Evolutionary conservation across 2,113 vertebrate species (phyloP).

Genomic region (Sus scrofa): DNA sequence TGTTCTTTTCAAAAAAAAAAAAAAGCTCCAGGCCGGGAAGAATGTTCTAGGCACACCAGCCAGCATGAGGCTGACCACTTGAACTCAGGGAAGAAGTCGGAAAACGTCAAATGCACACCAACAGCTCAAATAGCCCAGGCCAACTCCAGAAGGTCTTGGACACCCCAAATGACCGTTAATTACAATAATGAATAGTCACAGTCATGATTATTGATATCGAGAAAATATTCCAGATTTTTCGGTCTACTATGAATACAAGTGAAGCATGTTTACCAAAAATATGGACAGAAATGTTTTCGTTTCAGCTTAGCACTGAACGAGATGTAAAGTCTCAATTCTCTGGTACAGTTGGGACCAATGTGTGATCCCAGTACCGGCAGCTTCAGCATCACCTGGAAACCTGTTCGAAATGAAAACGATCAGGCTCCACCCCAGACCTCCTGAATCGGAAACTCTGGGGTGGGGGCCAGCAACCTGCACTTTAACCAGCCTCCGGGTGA

Average conservation of each 20-base stretch:
- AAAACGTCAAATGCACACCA: background rate
- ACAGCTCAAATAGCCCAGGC: background rate
- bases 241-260: background rate
- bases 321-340: background rate
- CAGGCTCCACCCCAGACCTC: background rate
- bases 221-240: background rate
- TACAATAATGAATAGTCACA: background rate
- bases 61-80: background rate
- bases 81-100: background rate
- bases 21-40: constrained; percentile 4
- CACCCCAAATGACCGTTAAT: background rate
- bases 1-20: background rate
- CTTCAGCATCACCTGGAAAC: background rate
- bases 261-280: constrained; percentile 31
- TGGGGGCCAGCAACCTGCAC: background rate
- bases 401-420: background rate
- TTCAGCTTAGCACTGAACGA: background rate
- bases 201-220: background rate
- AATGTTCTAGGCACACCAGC: background rate
- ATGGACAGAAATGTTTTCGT: background rate
- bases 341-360: background rate
- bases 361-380: background rate
- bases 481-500: constrained; percentile 13
- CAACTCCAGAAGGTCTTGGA: background rate
- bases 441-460: background rate